Percentiles rank a stretch among this genome's conserved stretches.
phyloP scores from a whole-genome alignment of 2,113 vertebrate species.

The Speoplatyrhinus poulsoni region DNA sequence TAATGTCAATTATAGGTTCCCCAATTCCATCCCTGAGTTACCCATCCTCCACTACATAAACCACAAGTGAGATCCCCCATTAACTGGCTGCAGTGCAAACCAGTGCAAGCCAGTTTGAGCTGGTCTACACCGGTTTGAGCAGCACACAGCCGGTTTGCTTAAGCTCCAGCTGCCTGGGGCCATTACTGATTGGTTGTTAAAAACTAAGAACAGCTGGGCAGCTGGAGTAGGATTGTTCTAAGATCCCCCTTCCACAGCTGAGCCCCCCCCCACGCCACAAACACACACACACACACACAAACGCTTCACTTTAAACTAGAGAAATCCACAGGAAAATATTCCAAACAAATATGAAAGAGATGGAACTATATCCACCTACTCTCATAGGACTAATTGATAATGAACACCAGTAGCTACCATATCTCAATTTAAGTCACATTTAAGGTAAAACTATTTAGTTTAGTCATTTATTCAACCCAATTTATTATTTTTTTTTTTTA shows the following conservation, averaged over 20 bases:
- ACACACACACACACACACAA: constrained; percentile 6
- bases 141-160: constrained; percentile 74
- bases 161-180: constrained; percentile 66
- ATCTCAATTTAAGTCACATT: too few species aligned
- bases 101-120: constrained; percentile 67
- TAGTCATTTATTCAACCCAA: too few species aligned
- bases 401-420: too few species aligned
- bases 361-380: too few species aligned
- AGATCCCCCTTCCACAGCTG: constrained; percentile 1
- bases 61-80: constrained; percentile 44
- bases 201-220: constrained; percentile 40
- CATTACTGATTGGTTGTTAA: constrained; percentile 53
- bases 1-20: constrained; percentile 17
- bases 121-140: constrained; percentile 65
- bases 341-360: not conserved
- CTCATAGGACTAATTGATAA: too few species aligned
- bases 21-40: constrained; percentile 19
- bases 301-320: not conserved
- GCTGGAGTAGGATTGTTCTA: constrained; percentile 59
- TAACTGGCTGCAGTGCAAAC: constrained; percentile 65
- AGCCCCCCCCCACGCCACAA: not conserved
- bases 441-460: too few species aligned
- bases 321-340: not conserved
- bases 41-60: constrained; percentile 29
- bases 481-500: too few species aligned